Evolutionary conservation across 2,797 vertebrate genomes (phyloP).

Genomic region (Paramormyrops hopkinsi): DNA sequence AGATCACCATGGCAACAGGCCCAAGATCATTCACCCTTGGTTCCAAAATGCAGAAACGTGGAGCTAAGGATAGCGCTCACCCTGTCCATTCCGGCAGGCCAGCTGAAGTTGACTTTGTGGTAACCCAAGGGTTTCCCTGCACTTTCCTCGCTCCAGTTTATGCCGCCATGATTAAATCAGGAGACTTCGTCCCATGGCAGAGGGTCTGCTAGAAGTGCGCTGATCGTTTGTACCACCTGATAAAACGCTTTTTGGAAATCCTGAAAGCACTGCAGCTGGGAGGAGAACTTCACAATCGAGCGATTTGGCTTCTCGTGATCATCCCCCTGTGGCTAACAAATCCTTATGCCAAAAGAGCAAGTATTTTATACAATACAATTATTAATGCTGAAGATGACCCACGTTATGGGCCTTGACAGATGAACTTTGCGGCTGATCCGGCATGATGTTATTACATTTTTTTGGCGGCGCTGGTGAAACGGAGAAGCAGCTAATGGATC

Average conservation of each 20-base stretch:
- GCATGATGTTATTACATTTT: neutral
- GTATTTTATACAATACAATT: neutral
- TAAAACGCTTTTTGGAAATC: neutral
- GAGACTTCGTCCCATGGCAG: neutral
- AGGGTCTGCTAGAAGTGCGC: neutral
- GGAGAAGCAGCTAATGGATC: neutral
- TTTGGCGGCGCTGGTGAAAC: neutral
- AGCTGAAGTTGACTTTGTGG: neutral
- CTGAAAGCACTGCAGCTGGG: neutral
- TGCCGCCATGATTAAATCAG: neutral
- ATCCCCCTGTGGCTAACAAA: neutral
- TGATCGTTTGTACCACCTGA: neutral
- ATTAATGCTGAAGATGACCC: neutral
- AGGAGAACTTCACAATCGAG: neutral
- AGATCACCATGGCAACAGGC: neutral
- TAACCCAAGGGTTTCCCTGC: neutral
- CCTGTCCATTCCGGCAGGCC: neutral
- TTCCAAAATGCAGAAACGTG: neutral
- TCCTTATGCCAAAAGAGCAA: neutral
- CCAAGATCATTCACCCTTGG: neutral
- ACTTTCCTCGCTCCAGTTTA: neutral
- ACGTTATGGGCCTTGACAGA: neutral
- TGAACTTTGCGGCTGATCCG: neutral
- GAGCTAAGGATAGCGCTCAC: neutral
- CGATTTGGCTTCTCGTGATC: neutral